phyloP scores from a whole-genome alignment of 2,113 vertebrate species.

The Mugil cephalus region DNA sequence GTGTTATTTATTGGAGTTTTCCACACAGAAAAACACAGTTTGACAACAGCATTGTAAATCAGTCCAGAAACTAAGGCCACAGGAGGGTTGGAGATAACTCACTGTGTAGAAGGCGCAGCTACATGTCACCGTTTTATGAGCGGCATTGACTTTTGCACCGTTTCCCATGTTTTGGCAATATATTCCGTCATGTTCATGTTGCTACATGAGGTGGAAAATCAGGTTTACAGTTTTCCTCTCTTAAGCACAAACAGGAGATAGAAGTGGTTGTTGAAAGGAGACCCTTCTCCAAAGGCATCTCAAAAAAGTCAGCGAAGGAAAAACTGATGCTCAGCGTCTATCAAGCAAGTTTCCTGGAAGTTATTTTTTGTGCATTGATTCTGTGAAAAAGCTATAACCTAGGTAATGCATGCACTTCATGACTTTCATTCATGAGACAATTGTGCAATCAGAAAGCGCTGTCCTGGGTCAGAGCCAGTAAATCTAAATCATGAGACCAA shows the following conservation, averaged over 20 bases:
- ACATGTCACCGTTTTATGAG: slow-evolving; percentile 20
- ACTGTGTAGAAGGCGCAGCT: not conserved
- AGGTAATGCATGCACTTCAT: slow-evolving; percentile 1
- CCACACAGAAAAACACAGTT: slow-evolving; percentile 19
- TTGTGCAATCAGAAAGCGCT: slow-evolving; percentile 30
- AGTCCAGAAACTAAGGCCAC: slow-evolving; percentile 8
- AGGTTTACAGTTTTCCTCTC: slow-evolving; percentile 1
- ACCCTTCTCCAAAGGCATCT: not conserved
- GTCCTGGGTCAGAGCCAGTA: slow-evolving; percentile 18
- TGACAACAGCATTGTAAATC: slow-evolving; percentile 36
- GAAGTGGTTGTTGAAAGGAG: no score
- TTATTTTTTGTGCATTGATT: no score
- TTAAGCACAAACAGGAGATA: not conserved
- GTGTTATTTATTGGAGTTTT: slow-evolving; percentile 9
- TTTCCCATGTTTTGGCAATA: slow-evolving; percentile 8
- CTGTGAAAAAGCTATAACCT: not conserved
- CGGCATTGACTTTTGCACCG: slow-evolving; percentile 17
- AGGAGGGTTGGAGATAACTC: slow-evolving; percentile 20
- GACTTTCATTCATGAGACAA: slow-evolving; percentile 1
- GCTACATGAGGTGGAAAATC: not conserved
- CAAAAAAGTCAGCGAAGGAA: not conserved
- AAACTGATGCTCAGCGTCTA: no score
- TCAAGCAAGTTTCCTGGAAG: no score
- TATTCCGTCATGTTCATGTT: slow-evolving; percentile 2
- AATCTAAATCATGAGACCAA: slow-evolving; percentile 23